phyloP scores from a whole-genome alignment of 2,888 invertebrate species.

The Lydus trimaculatus region DNA sequence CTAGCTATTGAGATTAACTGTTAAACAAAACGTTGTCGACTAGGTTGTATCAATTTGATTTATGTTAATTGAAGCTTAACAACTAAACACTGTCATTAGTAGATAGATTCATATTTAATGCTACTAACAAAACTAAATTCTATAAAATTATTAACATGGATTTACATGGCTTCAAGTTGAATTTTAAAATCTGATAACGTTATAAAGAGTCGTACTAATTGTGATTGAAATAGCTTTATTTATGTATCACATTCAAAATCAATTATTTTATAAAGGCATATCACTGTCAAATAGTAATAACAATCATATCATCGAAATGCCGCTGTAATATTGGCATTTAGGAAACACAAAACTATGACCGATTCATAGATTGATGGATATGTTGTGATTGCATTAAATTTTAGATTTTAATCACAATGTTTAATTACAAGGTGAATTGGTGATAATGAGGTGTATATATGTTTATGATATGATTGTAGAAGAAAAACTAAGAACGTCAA shows the following conservation, averaged over 20 bases:
- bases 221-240: background rate
- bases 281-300: background rate
- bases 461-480: background rate
- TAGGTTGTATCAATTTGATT: constrained; percentile 11
- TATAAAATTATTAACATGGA: background rate
- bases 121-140: background rate
- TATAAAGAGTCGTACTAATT: background rate
- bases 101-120: background rate
- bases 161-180: too few relatives aligned
- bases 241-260: background rate
- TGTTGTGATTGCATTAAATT: background rate
- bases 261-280: background rate
- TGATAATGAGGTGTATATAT: too few relatives aligned
- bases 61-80: constrained; percentile 8
- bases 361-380: background rate
- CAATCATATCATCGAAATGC: background rate
- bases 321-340: background rate
- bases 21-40: constrained; percentile 9
- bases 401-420: background rate
- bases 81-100: constrained; percentile 7
- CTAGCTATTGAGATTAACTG: constrained; percentile 5
- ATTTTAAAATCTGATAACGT: too few relatives aligned
- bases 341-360: background rate
- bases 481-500: too few relatives aligned
- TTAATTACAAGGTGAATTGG: constrained; percentile 16